A percentile compares a stretch with the other conserved stretches of the same genome.
Evolutionary conservation across 2,113 vertebrate genomes (phyloP).

Genomic region (Monopterus albus): DNA sequence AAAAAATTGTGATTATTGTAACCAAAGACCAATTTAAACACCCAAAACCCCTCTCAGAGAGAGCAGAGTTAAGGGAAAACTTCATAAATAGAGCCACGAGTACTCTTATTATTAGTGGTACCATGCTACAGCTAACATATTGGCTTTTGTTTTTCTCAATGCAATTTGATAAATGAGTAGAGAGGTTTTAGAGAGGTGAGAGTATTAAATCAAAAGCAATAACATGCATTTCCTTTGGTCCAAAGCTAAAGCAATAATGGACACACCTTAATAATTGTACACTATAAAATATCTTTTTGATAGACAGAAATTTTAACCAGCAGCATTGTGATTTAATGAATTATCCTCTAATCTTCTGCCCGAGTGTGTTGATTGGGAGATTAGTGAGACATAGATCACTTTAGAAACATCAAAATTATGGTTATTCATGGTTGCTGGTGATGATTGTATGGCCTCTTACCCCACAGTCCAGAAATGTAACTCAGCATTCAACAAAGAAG

Average conservation of each 20-base stretch:
- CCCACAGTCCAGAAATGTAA: neutral
- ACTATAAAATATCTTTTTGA: neutral
- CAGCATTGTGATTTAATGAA: neutral
- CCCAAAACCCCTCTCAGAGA: slow-evolving; percentile 7
- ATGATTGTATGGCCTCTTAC: slow-evolving; percentile 3
- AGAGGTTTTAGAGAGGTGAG: neutral
- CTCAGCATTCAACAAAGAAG: neutral
- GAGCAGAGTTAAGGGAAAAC: slow-evolving; percentile 2
- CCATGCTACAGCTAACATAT: neutral
- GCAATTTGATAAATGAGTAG: neutral
- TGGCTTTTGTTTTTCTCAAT: neutral
- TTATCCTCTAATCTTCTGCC: slow-evolving; percentile 4
- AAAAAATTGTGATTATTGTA: slow-evolving; percentile 17
- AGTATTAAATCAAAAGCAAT: neutral
- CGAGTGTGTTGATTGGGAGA: slow-evolving; percentile 5
- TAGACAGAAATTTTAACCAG: neutral
- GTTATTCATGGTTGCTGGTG: slow-evolving; percentile 14
- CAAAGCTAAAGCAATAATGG: neutral
- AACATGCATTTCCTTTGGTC: neutral
- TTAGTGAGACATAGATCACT: neutral
- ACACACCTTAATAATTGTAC: neutral
- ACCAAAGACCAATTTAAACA: slow-evolving; percentile 2
- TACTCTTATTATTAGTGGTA: slow-evolving; percentile 7
- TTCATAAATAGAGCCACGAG: slow-evolving; percentile 3
- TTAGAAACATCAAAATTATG: neutral